Conservation (phyloP, 2,797 vertebrate genomes). For the Lepilemur septentrionalis region DNA sequence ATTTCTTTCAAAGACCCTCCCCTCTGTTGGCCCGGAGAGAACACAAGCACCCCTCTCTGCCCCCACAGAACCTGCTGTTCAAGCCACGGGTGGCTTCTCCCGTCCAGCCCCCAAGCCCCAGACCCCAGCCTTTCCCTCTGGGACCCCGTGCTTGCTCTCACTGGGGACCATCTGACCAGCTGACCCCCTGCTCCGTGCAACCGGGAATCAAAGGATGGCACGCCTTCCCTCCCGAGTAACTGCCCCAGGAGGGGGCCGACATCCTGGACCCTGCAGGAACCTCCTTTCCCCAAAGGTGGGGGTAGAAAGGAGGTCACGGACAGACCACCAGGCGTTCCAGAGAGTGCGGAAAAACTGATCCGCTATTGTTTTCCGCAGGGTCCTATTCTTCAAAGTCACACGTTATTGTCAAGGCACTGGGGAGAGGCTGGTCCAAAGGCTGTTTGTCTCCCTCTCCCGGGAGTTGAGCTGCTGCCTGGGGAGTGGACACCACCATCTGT, state of each 20-base stretch:
- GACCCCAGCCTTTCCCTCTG: background rate
- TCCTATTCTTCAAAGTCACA: background rate
- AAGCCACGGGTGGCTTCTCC: background rate
- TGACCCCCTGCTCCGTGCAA: background rate
- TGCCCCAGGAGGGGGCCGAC: background rate
- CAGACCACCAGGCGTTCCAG: background rate
- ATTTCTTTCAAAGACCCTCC: background rate
- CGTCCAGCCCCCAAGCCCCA: background rate
- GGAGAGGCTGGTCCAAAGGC: background rate
- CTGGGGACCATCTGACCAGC: background rate
- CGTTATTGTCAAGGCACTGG: conserved; percentile 23
- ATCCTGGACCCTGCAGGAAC: background rate
- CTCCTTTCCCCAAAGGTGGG: background rate
- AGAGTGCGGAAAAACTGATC: background rate
- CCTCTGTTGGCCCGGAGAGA: background rate
- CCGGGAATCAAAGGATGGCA: background rate
- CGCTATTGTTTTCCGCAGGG: background rate
- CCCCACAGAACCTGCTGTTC: background rate
- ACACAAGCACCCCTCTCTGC: no score
- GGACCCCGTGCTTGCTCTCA: background rate
- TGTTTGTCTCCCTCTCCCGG: background rate
- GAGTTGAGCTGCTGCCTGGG: background rate
- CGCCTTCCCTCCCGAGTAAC: background rate
- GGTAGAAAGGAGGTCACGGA: no score
- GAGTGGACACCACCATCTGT: background rate